Evolutionary conservation across 53 echinoderm and acorn worm genomes (phyloP).

Genomic region (Echinarachnius parma): DNA sequence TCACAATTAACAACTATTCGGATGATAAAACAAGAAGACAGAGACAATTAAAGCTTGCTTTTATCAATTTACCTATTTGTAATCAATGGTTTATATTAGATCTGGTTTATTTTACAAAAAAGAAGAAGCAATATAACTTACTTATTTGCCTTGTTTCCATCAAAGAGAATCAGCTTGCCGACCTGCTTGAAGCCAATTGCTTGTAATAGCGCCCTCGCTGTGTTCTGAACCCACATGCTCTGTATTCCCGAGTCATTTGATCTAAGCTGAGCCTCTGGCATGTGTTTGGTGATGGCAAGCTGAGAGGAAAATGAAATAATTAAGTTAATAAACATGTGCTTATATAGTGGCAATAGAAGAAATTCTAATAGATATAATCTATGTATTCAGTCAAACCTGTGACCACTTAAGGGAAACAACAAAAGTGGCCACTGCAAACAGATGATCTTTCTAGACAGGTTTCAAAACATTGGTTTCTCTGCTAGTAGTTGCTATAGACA

Average conservation of each 20-base stretch:
- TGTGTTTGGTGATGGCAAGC: constrained; percentile 89
- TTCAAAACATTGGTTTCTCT: no score
- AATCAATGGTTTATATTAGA: no score
- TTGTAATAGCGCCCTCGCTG: constrained; percentile 60
- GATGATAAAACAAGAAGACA: no score
- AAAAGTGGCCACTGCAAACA: no score
- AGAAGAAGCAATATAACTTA: constrained; percentile 36
- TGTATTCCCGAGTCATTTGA: constrained; percentile 71
- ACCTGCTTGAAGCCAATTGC: constrained; percentile 75
- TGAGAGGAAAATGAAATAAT: constrained; percentile 9
- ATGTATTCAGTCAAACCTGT: no score
- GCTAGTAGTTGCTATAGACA: no score
- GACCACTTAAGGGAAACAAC: no score
- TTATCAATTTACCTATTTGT: no score
- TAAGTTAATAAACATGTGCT: neutral
- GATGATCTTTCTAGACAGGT: no score
- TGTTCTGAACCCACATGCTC: constrained; percentile 72
- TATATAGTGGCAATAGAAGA: neutral
- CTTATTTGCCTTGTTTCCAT: constrained; percentile 71
- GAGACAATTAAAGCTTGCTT: no score
- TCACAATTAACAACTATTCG: no score
- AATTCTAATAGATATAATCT: neutral
- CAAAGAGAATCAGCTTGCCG: constrained; percentile 77
- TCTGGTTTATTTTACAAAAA: no score
- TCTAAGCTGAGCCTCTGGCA: constrained; percentile 83